Base-by-base conservation (phyloP, 1,140 invertebrate species). In the Potamilus streckersoni region DNA sequence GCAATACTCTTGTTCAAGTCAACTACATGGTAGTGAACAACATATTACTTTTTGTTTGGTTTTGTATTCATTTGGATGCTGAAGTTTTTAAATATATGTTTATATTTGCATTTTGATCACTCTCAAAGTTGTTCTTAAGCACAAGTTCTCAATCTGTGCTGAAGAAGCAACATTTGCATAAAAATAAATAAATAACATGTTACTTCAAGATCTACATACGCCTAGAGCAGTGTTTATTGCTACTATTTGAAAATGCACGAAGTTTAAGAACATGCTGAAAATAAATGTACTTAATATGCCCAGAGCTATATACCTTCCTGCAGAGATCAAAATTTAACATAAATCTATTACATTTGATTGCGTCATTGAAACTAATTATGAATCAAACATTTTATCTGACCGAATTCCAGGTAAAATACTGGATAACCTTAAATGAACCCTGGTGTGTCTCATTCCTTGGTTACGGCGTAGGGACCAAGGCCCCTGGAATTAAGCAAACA, bases 341-440 rank as follows among this genome's bases (percentile, higher is more conserved):
- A 31, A 12, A 14, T 20, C 23, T 67, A 5, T 27, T 64, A 2
- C 11, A 64, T 15, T 20, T 64, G 63, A 11, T 17, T 11, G n/a
- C 38, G n/a, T 64, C 16, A 16, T 27, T 27, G n/a, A 27, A 64
- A 2, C 3, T 64, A 15, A 27, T 67, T 27, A 31, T 31, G 65
- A 64, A 64, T 64, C 4, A 64, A 19, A 64, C 15, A 64, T 4
- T 66, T 49, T n/a, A 66, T 14, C 13, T 27, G 64, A 49, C 64
- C 19, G 58, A 31, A 63, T 78, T 78, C 17, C 59, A 89, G 81
- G 89, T 91, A 1, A 88, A 89, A 56, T 81, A 77, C 5, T 91
- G 89, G 90, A 85, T 90, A 12, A 91, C 90, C 15, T 82, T 91
- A 64, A 91, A 91, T 71, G 90, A 91, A 65, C 89, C 90, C 0